Base-by-base conservation (phyloP, 2,797 vertebrate species). In the Xiphorhynchus erythropygius region DNA sequence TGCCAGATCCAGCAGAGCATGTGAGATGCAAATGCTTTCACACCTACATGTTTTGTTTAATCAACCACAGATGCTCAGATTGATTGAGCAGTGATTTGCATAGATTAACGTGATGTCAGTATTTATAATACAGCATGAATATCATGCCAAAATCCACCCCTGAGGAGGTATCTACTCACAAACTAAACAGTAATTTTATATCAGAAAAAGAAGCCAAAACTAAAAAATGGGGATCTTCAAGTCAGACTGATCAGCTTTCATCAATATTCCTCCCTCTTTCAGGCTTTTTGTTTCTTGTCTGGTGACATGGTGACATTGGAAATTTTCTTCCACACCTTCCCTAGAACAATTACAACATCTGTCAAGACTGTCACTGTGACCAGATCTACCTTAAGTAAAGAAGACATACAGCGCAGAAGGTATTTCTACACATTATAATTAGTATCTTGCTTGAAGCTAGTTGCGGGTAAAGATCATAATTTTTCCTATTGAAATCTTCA, bases 41-140 rank as follows among this genome's bases (percentile, higher is more conserved):
- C 94, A 96, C 94, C 94, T 96, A 94, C 87, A 16, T 94, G 87
- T 90, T 97, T 93, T 95, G 87, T 96, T 96, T 94, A 90, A 96
- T 88, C 95, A 93, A 96, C 91, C 93, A 69, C 95, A 95, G 89
- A 96, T 90, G 93, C 95, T 95, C 96, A 94, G 83, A 94, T 91
- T 94, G 95, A 96, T 96, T 90, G 93, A 95, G 94, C 87, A 53
- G 83, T 63, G 41, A 94, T 97, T 95, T 95, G 91, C 95, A 94
- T 79, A 94, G 91, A 94, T 94, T 84, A 95, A 75, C 6, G 14
- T 90, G 83, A 96, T 94, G 94, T 95, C 93, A 96, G 91, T 86
- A 88, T 78, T 97, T 93, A 81, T 90, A 94, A 95, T 82, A 88
- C 46, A 44, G 52, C 55, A 84, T 56, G 77, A 88, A 73, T 24